Evolutionary conservation across 2,888 invertebrate species (phyloP), one percentile per base, ranked within the genome.

Genomic region (Dioctria linearis): DNA sequence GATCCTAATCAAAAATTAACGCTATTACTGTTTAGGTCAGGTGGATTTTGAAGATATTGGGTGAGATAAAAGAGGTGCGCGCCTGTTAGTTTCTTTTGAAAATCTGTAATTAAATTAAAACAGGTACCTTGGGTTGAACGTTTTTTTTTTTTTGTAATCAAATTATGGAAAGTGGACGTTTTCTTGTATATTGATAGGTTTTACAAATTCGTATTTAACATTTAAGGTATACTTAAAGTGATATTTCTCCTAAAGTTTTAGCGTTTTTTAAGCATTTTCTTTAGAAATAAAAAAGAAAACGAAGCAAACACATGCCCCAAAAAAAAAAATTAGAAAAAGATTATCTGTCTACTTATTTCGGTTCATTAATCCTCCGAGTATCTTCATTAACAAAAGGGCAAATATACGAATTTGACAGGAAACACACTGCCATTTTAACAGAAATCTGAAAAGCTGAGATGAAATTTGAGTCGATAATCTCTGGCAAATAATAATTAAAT

Each of bases 1-100:
- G 71, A 71, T 71, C 71, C 71, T 71, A 71, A 71, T 71, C 71
- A 40, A 54, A 71, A 71, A 71, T 71, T 71, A 71, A 54, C 71
- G 71, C 54, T 71, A 71, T 71, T 59, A 59, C 25, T 59, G 59
- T 59, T 59, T 71, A 71, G 54, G 71, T 71, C 71, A 51, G 71
- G 51, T 71, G 39, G 71, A 71, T 71, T 71, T 39, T 51, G 11
- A 39, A 40, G 71, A 71, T 71, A 54, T 54, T 39, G 39, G 39
- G 51, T 46, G 67, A 67, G 71, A 71, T 71, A 71, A 71, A 71
- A 71, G 71, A 54, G 54, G 71, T 54, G 71, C 71, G 25, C 25
- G 54, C 71, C 71, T 71, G 39, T 71, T 71, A 51, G 71, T 51
- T 54, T 39, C 54, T 40, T 54, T 37, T 37, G 39, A 71, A 25